Conservation (phyloP, 2,797 vertebrate species). For the Sorex maritimensis region DNA sequence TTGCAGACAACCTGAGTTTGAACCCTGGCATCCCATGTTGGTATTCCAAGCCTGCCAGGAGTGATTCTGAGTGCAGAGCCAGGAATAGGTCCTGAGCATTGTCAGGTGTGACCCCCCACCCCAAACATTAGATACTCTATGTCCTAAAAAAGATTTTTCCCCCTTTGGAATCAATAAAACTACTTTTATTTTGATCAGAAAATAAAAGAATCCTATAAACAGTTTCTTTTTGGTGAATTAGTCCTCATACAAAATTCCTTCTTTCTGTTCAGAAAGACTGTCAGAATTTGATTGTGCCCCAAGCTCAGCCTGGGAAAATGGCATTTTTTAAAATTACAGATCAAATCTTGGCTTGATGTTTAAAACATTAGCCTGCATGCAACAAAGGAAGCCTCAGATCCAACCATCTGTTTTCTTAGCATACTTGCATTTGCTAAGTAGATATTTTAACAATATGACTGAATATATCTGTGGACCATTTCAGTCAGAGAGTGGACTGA, state of each 20-base stretch:
- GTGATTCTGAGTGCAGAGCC: too few species aligned
- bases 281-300: slow-evolving; percentile 49
- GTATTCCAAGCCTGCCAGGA: too few species aligned
- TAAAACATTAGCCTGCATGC: slow-evolving; percentile 60
- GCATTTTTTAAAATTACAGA: slow-evolving; percentile 70
- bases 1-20: too few species aligned
- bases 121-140: not conserved
- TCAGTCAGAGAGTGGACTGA: not conserved
- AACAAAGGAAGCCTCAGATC: slow-evolving; percentile 50
- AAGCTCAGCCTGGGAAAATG: slow-evolving; percentile 50
- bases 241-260: not conserved
- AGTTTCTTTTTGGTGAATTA: slow-evolving; percentile 58
- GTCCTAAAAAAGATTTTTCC: slow-evolving; percentile 28
- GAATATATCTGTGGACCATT: slow-evolving; percentile 25
- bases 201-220: slow-evolving; percentile 29
- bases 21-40: too few species aligned
- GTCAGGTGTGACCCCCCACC: too few species aligned
- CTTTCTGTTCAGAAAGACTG: slow-evolving; percentile 19
- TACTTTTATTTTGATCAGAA: slow-evolving; percentile 58
- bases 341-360: slow-evolving; percentile 25
- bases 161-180: slow-evolving; percentile 41
- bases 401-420: slow-evolving; percentile 61
- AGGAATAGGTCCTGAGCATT: too few species aligned
- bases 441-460: slow-evolving; percentile 66
- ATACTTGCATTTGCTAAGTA: slow-evolving; percentile 30